phyloP scores from a whole-genome alignment of 2,797 vertebrate genomes.

The Eidolon dupreanum region DNA sequence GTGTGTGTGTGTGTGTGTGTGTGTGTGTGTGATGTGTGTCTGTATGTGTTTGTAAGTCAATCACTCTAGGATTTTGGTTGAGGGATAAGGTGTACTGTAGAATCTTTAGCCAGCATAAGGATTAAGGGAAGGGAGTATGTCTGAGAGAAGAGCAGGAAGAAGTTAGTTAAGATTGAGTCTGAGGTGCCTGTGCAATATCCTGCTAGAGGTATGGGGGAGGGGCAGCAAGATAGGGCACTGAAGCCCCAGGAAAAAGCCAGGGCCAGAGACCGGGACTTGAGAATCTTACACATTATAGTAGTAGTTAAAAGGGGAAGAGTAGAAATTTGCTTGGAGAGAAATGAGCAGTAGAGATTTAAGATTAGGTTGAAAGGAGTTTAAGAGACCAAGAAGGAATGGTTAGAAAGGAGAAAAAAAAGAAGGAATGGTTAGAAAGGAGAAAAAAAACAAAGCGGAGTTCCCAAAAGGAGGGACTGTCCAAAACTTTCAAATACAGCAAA shows the following conservation, averaged over 20 bases:
- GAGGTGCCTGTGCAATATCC: background rate
- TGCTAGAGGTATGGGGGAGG: background rate
- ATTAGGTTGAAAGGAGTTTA: background rate
- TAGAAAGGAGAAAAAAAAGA: conserved; percentile 4
- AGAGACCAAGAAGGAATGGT: background rate
- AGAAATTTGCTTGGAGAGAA: background rate
- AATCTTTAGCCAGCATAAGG: background rate
- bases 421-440: background rate
- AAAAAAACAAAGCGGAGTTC: background rate
- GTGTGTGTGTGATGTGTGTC: too few species aligned
- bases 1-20: background rate
- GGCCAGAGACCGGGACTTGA: background rate
- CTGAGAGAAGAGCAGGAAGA: background rate
- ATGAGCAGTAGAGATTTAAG: background rate
- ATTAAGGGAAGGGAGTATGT: background rate
- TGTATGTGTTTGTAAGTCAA: background rate
- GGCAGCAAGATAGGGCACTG: background rate
- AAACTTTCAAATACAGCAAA: background rate
- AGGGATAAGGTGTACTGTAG: background rate
- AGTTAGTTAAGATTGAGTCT: background rate
- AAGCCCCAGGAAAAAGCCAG: background rate
- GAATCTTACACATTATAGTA: background rate
- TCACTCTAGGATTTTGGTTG: background rate
- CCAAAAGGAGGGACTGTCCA: background rate
- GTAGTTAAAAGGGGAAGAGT: background rate